These are phyloP conservation scores for Holcopasites calliopsidis DNA, from an alignment of 1,140 invertebrate species.

Conservation along the genomic window DNA sequence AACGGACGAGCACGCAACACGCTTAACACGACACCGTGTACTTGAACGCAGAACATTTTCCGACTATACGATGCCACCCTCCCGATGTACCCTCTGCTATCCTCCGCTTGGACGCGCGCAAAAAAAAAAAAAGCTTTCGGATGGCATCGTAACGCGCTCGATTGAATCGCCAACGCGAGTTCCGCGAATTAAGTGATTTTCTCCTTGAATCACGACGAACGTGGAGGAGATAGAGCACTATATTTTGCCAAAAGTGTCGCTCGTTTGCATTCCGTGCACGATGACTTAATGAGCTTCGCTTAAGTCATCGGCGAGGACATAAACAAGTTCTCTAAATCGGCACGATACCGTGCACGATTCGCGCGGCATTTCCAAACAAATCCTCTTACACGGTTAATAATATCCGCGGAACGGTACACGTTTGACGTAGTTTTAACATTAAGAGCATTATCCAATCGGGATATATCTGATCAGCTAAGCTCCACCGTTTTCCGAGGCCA, in stretches of 20 bases:
- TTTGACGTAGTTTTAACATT: conserved; percentile 43
- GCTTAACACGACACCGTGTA: conserved; percentile 8
- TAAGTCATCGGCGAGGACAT: conserved; percentile 24
- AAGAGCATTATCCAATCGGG: conserved; percentile 38
- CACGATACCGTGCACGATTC: not conserved
- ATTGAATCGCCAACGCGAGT: not conserved
- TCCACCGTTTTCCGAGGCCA: not conserved
- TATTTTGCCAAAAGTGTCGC: conserved; percentile 17
- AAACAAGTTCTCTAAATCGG: conserved; percentile 40
- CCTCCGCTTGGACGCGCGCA: too few species aligned
- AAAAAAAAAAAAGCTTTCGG: too few species aligned
- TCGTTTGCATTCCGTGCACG: conserved; percentile 5
- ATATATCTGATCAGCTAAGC: conserved; percentile 33
- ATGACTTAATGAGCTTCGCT: conserved; percentile 30
- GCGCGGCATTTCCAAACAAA: conserved; percentile 31
- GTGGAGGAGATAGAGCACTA: not conserved
- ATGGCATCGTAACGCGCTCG: not conserved
- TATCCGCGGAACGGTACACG: conserved; percentile 21
- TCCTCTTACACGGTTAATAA: conserved; percentile 47
- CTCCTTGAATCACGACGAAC: not conserved
- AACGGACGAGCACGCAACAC: not conserved
- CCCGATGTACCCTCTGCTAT: too few species aligned
- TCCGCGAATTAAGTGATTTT: not conserved
- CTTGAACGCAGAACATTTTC: not conserved
- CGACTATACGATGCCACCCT: not conserved